Base-by-base conservation (phyloP, 2,113 vertebrate genomes). In the Prietella phreatophila region DNA sequence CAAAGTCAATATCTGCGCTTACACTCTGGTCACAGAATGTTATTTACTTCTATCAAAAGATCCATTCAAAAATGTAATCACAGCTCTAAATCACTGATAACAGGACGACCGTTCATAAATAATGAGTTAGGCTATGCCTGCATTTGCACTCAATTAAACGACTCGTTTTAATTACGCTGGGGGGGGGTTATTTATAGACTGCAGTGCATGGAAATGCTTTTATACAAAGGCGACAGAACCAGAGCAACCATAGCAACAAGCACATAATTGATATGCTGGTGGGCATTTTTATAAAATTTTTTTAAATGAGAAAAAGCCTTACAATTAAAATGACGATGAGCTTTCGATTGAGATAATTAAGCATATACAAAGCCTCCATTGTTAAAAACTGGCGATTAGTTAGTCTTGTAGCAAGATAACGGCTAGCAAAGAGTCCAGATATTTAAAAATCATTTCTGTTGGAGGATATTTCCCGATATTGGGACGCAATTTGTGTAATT, bases 171-270 rank as follows among this genome's bases (percentile, higher is more conserved):
- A 82, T 61, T 39, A 42, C 11, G 13, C 36, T 13, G 80, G 15
- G 39, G 56, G 56, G 80, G 56, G 39, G 25, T 82, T 82, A 82
- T 82, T 82, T 82, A 82, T 82, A 82, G 20, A 11, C 22, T 60
- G 27, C 56, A 42, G 58, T 25, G 56, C 80, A 27, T 27, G 22
- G 27, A 42, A 82, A 61, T 27, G 33, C 56, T 39, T 82, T 82
- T 27, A 58, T 13, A 27, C 2, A 82, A 82, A 82, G 27, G 33
- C 22, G 20, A 82, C 36, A 42, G 58, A 42, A 7, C 33, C 36
- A 7, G 20, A 14, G 56, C 61, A 61, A 82, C 80, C 80, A 82
- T 82, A 14, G 33, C 30, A 42, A 82, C 56, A 61, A 56, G 11
- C 56, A 4, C 27, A 61, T 82, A 82, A 82, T 61, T 82, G 80